Conservation (phyloP, 2,888 invertebrate genomes). For the Cartodere bifasciata region DNA sequence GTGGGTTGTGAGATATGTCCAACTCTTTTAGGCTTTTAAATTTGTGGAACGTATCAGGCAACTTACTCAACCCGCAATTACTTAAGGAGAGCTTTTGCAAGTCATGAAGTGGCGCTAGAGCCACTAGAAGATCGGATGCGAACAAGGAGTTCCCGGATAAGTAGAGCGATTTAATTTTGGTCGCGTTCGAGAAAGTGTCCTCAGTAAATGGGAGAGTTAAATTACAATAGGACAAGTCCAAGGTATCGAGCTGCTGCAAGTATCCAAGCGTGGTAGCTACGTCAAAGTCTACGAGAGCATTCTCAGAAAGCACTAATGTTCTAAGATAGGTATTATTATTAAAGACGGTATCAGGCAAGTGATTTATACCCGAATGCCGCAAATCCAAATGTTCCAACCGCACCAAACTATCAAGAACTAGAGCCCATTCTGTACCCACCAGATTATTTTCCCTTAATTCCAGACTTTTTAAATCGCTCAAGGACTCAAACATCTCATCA, state of each 20-base stretch:
- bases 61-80: conserved; percentile 48
- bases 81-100: conserved; percentile 53
- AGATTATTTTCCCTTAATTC: conserved; percentile 54
- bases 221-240: conserved; percentile 57
- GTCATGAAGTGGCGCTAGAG: conserved; percentile 50
- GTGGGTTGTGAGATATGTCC: conserved; percentile 57
- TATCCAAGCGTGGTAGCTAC: conserved; percentile 52
- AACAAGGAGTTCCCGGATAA: conserved; percentile 56
- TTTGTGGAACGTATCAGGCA: conserved; percentile 54
- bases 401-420: conserved; percentile 44
- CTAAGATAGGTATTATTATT: conserved; percentile 51
- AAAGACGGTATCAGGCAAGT: conserved; percentile 51
- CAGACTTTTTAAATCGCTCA: conserved; percentile 48
- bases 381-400: conserved; percentile 53
- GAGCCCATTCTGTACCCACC: conserved; percentile 45
- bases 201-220: conserved; percentile 53
- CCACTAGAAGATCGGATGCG: conserved; percentile 52
- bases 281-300: conserved; percentile 50
- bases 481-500: conserved; percentile 42
- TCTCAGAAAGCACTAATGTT: conserved; percentile 49
- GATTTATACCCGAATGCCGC: conserved; percentile 45
- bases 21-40: conserved; percentile 53
- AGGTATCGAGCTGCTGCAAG: conserved; percentile 47
- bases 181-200: conserved; percentile 55
- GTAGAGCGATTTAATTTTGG: conserved; percentile 49